These are phyloP conservation scores for Zaprionus capensis DNA, from an alignment of 1,140 invertebrate species.

Conservation along the genomic window DNA sequence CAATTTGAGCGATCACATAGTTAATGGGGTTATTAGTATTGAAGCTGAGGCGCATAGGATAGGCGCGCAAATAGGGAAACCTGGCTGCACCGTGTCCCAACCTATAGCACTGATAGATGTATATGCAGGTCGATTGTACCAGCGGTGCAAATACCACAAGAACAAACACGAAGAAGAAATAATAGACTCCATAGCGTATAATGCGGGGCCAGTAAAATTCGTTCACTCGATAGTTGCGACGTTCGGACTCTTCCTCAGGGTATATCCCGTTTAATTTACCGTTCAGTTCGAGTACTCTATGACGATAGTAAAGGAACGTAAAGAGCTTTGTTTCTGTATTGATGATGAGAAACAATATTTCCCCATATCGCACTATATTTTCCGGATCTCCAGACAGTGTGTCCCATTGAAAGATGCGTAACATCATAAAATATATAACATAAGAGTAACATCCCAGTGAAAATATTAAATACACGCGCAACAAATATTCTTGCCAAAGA, in stretches of 20 bases:
- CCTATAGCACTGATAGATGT: slow-evolving; percentile 16
- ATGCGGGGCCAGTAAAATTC: slow-evolving; percentile 35
- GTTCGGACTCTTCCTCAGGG: slow-evolving; percentile 10
- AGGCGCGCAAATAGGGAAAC: slow-evolving; percentile 43
- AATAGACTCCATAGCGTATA: slow-evolving; percentile 26
- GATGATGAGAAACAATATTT: slow-evolving; percentile 40
- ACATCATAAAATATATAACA: slow-evolving; percentile 20
- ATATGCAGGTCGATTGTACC: slow-evolving; percentile 34
- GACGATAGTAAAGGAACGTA: slow-evolving; percentile 37
- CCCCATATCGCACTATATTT: slow-evolving; percentile 41
- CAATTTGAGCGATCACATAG: slow-evolving; percentile 5
- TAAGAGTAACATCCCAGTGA: slow-evolving; percentile 38
- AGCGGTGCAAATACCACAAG: slow-evolving; percentile 34
- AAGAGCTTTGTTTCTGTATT: slow-evolving; percentile 46
- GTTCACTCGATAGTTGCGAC: slow-evolving; percentile 32
- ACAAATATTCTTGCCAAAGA: slow-evolving; percentile 26
- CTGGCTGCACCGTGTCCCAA: background rate
- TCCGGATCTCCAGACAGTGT: slow-evolving; percentile 39
- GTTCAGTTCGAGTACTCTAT: slow-evolving; percentile 10
- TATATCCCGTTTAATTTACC: slow-evolving; percentile 15
- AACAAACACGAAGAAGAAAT: slow-evolving; percentile 25
- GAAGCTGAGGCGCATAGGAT: slow-evolving; percentile 29
- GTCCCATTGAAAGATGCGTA: slow-evolving; percentile 46
- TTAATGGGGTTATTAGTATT: slow-evolving; percentile 8
- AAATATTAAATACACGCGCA: slow-evolving; percentile 30